These are phyloP conservation scores for Callyntrura sp. DNA, from an alignment of 2,888 invertebrate genomes.

Conservation along the genomic window DNA sequence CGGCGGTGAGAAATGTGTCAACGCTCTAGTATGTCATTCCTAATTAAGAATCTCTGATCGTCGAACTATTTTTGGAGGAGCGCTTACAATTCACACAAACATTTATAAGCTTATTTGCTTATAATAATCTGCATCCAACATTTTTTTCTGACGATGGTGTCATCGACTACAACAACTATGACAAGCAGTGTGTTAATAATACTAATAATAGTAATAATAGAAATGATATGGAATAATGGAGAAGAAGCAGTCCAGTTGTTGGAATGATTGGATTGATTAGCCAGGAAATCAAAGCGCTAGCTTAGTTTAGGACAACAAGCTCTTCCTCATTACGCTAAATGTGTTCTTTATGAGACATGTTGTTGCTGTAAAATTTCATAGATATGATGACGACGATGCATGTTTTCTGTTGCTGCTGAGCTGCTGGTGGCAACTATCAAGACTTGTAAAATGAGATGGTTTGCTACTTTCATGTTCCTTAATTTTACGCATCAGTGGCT, in stretches of 20 bases:
- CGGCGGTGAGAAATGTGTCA: constrained; percentile 25
- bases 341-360: constrained; percentile 72
- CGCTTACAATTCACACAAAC: background rate
- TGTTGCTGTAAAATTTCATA: constrained; percentile 21
- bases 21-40: constrained; percentile 1
- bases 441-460: constrained; percentile 20
- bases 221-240: constrained; percentile 7
- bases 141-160: background rate
- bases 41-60: background rate
- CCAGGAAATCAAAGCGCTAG: constrained; percentile 64
- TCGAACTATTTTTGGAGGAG: background rate
- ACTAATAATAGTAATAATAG: constrained; percentile 31
- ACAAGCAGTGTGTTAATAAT: background rate
- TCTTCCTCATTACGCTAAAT: constrained; percentile 75
- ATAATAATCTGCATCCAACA: background rate
- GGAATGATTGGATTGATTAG: constrained; percentile 69
- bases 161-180: background rate
- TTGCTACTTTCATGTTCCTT: constrained; percentile 1
- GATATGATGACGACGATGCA: background rate
- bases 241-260: constrained; percentile 19
- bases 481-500: constrained; percentile 10
- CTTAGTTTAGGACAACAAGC: constrained; percentile 56
- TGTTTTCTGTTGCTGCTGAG: background rate
- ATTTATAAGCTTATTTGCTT: background rate
- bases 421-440: constrained; percentile 7